A percentile compares a stretch with the other conserved stretches of the same genome.
Conservation (phyloP, 2,113 vertebrate species). For the Opisthocomus hoazin region DNA sequence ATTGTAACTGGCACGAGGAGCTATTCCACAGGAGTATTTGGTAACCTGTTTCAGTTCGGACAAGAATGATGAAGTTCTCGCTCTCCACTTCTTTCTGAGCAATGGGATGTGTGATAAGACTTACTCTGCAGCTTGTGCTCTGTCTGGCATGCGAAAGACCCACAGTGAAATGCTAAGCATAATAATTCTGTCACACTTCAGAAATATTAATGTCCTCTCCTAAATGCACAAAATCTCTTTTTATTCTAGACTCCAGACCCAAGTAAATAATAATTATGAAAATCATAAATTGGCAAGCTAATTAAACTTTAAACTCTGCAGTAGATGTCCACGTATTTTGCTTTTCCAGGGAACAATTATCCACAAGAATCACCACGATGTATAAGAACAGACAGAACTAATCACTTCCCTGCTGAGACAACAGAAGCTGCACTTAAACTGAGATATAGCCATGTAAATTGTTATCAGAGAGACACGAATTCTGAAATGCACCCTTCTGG, state of each 20-base stretch:
- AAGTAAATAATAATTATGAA: neutral
- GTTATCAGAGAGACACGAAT: slow-evolving; percentile 10
- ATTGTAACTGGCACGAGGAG: neutral
- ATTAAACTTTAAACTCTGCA: neutral
- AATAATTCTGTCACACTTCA: neutral
- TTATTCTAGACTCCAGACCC: neutral
- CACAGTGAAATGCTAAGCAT: neutral
- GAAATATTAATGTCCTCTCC: neutral
- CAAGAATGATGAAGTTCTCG: neutral
- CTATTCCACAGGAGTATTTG: neutral
- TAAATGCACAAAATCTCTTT: neutral
- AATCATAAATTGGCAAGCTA: neutral
- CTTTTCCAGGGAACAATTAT: neutral
- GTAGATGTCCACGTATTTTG: neutral
- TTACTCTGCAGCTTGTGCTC: neutral
- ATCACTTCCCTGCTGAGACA: slow-evolving; percentile 11
- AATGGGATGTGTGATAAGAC: neutral
- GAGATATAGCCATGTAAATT: slow-evolving; percentile 11
- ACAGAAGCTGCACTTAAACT: neutral
- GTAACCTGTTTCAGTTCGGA: neutral
- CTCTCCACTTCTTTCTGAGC: neutral
- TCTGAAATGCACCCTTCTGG: slow-evolving; percentile 4
- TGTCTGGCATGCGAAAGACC: neutral
- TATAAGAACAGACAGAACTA: neutral
- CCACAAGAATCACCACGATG: neutral